Conservation (phyloP, 2,797 vertebrate species). For the Scyliorhinus canicula region DNA sequence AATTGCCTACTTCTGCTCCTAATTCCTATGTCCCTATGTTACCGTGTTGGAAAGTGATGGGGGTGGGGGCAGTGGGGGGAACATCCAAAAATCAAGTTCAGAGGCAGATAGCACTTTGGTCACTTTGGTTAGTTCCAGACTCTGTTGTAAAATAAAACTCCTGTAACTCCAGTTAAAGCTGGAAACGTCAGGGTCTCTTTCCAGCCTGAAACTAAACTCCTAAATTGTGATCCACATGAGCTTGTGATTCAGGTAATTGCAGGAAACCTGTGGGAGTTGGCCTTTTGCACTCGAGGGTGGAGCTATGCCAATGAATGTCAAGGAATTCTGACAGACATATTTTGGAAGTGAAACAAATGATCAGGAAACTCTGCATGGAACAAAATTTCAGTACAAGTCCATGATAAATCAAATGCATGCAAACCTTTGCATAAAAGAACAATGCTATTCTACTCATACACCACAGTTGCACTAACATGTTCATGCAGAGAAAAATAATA, state of each 20-base stretch:
- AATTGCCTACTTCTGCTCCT: too few relatives aligned
- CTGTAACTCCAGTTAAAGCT: neutral
- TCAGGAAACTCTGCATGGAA: neutral
- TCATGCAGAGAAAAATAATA: neutral
- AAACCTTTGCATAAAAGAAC: neutral
- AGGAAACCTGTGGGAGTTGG: neutral
- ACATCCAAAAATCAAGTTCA: neutral
- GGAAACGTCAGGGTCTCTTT: neutral
- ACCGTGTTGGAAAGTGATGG: neutral
- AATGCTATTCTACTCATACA: neutral
- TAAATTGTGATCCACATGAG: neutral
- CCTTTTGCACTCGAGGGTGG: neutral
- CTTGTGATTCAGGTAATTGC: neutral
- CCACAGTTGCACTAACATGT: neutral
- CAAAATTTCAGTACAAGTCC: neutral
- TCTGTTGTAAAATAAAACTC: neutral
- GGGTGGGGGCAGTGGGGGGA: accelerated
- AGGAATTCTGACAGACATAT: neutral
- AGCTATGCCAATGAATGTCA: neutral
- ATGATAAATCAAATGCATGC: neutral
- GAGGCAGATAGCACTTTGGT: neutral
- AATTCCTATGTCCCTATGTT: too few relatives aligned
- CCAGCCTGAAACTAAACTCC: neutral
- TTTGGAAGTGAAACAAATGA: neutral
- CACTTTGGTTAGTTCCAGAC: neutral